These are phyloP conservation scores for Spea multiplicata DNA, from an alignment of 2,113 vertebrate species.

Conservation along the genomic window DNA sequence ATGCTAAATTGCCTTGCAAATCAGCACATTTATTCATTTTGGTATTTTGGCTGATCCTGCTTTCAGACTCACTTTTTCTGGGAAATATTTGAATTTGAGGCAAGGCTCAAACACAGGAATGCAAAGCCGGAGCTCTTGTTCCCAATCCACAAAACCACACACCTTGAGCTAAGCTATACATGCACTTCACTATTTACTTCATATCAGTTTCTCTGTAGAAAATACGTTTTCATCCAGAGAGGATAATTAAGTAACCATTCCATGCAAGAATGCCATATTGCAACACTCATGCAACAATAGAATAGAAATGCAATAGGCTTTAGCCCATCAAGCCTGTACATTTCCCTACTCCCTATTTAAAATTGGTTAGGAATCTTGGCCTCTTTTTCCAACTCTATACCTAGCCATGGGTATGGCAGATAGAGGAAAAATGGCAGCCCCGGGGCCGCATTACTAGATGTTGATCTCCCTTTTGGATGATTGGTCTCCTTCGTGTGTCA, in stretches of 20 bases:
- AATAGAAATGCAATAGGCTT: too few species aligned
- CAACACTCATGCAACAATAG: too few species aligned
- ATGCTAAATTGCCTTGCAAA: conserved; percentile 45
- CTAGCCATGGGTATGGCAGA: too few species aligned
- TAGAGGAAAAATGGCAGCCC: too few species aligned
- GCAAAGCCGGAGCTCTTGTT: conserved; percentile 30
- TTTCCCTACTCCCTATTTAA: too few species aligned
- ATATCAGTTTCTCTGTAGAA: background rate
- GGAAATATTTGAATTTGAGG: conserved; percentile 43
- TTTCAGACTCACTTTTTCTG: conserved; percentile 34
- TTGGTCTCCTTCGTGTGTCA: too few species aligned
- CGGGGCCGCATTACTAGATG: too few species aligned
- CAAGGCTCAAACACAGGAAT: conserved; percentile 27
- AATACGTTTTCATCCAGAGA: background rate
- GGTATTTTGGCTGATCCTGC: conserved; percentile 33
- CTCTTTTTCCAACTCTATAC: too few species aligned
- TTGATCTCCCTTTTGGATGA: too few species aligned
- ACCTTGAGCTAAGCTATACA: conserved; percentile 25
- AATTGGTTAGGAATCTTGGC: too few species aligned
- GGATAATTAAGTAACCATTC: background rate
- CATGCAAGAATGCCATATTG: too few species aligned
- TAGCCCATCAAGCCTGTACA: too few species aligned
- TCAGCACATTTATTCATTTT: conserved; percentile 47
- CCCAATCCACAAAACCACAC: conserved; percentile 37
- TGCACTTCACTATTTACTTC: background rate